Evolutionary conservation across 2,797 vertebrate species (phyloP).

Genomic region (Amniataba percoides): DNA sequence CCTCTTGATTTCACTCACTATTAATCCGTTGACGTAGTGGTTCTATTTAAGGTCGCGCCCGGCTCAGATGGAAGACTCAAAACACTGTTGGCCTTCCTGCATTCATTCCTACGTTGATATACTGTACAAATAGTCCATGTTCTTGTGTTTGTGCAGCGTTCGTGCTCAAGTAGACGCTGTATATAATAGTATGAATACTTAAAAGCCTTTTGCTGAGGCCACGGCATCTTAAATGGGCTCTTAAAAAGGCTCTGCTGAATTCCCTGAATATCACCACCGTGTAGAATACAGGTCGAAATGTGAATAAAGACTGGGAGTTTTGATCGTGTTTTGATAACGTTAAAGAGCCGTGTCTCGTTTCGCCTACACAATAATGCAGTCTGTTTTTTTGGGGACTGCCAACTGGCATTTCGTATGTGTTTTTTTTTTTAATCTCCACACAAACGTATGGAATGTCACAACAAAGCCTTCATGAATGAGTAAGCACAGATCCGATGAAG

Average conservation of each 20-base stretch:
- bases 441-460: constrained; percentile 69
- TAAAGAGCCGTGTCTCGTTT: background rate
- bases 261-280: constrained; percentile 13
- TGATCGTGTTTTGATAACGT: constrained; percentile 41
- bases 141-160: background rate
- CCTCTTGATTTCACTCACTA: constrained; percentile 66
- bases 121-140: constrained; percentile 31
- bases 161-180: constrained; percentile 16
- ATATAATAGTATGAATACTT: constrained; percentile 9
- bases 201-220: constrained; percentile 15
- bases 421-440: constrained; percentile 48
- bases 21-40: constrained; percentile 58
- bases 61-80: constrained; percentile 22
- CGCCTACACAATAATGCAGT: constrained; percentile 31
- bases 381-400: background rate
- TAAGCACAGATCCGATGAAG: constrained; percentile 68
- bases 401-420: constrained; percentile 37
- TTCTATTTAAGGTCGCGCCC: constrained; percentile 51
- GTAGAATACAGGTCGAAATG: constrained; percentile 41
- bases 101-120: constrained; percentile 14
- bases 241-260: constrained; percentile 25
- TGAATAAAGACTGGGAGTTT: constrained; percentile 29
- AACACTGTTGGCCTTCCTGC: constrained; percentile 21
- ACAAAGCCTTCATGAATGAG: constrained; percentile 80
- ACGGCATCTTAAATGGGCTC: constrained; percentile 15